Evolutionary conservation across 2,888 invertebrate genomes (phyloP).

Genomic region (Yponomeuta sedellus): DNA sequence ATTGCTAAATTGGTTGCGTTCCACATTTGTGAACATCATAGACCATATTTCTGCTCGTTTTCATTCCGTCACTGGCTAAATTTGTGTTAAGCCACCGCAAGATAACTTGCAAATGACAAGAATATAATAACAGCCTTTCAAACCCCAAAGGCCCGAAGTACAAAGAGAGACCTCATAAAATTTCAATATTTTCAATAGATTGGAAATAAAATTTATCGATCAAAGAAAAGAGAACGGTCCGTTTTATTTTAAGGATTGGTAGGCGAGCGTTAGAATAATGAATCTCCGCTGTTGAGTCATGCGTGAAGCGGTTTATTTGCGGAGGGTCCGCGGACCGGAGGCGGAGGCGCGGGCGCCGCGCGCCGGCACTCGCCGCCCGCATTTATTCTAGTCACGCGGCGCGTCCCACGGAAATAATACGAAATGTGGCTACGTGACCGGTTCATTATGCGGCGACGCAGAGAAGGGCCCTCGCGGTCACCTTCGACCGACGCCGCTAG

Average conservation of each 20-base stretch:
- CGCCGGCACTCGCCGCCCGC: slow-evolving; percentile 42
- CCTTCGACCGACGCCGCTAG: slow-evolving; percentile 27
- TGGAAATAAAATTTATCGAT: slow-evolving; percentile 16
- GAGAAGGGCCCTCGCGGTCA: slow-evolving; percentile 49
- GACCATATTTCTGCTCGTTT: too few species aligned
- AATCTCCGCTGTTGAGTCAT: slow-evolving; percentile 70
- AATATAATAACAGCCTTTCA: neutral
- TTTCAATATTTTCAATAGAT: slow-evolving; percentile 6
- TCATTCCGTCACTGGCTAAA: neutral
- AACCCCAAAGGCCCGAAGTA: neutral
- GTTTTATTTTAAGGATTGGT: slow-evolving; percentile 14
- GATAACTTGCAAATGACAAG: neutral
- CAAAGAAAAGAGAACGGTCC: slow-evolving; percentile 8
- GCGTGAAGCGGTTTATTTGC: slow-evolving; percentile 75
- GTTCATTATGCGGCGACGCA: slow-evolving; percentile 71
- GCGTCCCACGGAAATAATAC: slow-evolving; percentile 76
- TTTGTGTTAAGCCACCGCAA: neutral
- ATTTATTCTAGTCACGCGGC: slow-evolving; percentile 74
- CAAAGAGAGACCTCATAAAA: slow-evolving; percentile 10
- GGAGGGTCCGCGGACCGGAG: slow-evolving; percentile 62
- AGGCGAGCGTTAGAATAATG: slow-evolving; percentile 70
- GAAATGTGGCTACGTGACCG: slow-evolving; percentile 76
- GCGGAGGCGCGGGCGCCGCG: slow-evolving; percentile 36
- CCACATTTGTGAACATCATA: too few species aligned
- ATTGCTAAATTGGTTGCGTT: too few species aligned